These are phyloP conservation scores for Trachurus trachurus DNA, from an alignment of 2,797 vertebrate species.

Conservation along the genomic window DNA sequence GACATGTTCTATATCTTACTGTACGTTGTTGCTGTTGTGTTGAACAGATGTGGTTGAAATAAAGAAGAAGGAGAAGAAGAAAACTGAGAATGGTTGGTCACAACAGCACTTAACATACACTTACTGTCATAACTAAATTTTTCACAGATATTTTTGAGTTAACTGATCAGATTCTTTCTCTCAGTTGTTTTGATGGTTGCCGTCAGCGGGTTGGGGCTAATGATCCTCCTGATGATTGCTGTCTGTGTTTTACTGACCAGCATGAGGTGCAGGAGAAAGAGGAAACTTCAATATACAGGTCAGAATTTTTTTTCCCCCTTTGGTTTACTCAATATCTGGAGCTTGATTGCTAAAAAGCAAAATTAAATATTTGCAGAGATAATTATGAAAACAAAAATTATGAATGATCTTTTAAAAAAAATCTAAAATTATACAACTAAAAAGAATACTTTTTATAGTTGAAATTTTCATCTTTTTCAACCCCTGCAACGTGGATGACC, in stretches of 20 bases:
- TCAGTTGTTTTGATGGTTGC: conserved; percentile 57
- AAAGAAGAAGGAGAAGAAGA: conserved; percentile 31
- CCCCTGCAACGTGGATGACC: no score
- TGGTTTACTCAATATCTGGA: no score
- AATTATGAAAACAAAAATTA: no score
- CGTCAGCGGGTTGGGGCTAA: conserved; percentile 4
- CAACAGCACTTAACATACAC: background rate
- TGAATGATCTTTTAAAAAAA: no score
- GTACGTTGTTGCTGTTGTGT: background rate
- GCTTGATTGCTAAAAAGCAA: no score
- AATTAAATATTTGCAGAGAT: no score
- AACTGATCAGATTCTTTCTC: background rate
- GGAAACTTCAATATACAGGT: conserved; percentile 3
- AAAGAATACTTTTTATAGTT: no score
- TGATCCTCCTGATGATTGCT: conserved; percentile 17
- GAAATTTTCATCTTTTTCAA: no score
- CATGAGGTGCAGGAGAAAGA: conserved; percentile 53
- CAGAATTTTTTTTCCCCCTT: no score
- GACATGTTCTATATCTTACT: background rate
- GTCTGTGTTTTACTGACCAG: conserved; percentile 54
- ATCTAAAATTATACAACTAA: no score
- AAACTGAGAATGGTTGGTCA: conserved; percentile 49
- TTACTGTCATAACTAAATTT: background rate
- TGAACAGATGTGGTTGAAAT: conserved; percentile 39
- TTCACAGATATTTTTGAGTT: background rate